Percentiles rank a stretch among this genome's conserved stretches.
phyloP scores from a whole-genome alignment of 2,113 vertebrate genomes.

The Calypte anna region DNA sequence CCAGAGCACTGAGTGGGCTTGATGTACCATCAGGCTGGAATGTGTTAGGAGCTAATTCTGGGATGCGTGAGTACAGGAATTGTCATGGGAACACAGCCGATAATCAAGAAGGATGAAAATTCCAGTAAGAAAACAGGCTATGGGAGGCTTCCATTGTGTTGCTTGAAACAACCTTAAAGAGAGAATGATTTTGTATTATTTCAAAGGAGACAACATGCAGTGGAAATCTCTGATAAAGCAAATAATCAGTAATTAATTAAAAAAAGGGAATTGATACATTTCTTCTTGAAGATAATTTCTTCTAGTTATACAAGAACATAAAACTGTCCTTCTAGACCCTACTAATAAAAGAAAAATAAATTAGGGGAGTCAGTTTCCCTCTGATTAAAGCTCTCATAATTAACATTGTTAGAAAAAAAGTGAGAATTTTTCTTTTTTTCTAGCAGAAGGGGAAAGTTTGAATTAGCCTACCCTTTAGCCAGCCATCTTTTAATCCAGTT shows the following conservation, averaged over 20 bases:
- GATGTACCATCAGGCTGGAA: slow-evolving; percentile 65
- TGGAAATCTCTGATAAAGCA: slow-evolving; percentile 18
- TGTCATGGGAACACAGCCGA: slow-evolving; percentile 61
- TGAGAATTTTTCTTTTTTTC: not conserved
- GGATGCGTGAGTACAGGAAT: slow-evolving; percentile 55
- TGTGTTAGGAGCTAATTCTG: slow-evolving; percentile 66
- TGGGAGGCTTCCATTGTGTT: not conserved
- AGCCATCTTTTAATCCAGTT: not conserved
- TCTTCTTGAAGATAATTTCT: not conserved
- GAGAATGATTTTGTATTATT: slow-evolving; percentile 4
- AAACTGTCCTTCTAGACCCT: not conserved
- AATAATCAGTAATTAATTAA: not conserved
- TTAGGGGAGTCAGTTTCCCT: not conserved
- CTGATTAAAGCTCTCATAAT: not conserved
- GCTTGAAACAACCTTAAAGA: slow-evolving; percentile 1
- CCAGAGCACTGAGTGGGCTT: slow-evolving; percentile 58
- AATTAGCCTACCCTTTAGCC: not conserved
- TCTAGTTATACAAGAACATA: not conserved
- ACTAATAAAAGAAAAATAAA: not conserved
- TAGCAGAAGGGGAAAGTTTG: not conserved
- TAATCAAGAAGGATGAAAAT: slow-evolving; percentile 63
- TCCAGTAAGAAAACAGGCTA: slow-evolving; percentile 18
- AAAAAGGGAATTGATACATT: not conserved
- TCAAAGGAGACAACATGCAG: not conserved
- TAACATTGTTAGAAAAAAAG: not conserved